Evolutionary conservation across 2,888 invertebrate genomes (phyloP).

Genomic region (Odontocerum albicorne): DNA sequence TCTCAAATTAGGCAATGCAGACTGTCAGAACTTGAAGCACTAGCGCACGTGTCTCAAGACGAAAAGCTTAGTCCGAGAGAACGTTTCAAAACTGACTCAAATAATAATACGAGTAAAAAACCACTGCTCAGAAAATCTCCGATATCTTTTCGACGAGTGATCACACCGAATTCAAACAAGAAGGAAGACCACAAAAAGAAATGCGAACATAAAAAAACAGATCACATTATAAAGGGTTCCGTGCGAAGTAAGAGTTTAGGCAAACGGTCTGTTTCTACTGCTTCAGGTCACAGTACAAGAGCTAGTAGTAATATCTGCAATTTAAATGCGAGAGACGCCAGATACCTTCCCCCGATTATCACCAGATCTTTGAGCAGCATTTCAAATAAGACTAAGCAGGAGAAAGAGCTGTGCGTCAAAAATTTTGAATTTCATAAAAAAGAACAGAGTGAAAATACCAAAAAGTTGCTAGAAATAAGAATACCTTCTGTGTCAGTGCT

Average conservation of each 20-base stretch:
- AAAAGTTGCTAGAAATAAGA: slow-evolving; percentile 12
- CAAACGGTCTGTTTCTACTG: not conserved
- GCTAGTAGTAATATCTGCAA: not conserved
- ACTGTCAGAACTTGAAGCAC: slow-evolving; percentile 12
- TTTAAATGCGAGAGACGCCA: slow-evolving; percentile 5
- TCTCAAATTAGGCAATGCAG: slow-evolving; percentile 30
- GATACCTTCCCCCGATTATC: slow-evolving; percentile 19
- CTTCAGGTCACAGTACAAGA: not conserved
- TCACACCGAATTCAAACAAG: not conserved
- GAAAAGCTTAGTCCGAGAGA: slow-evolving; percentile 17
- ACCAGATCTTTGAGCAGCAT: slow-evolving; percentile 20
- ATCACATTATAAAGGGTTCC: slow-evolving; percentile 16
- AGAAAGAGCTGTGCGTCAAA: slow-evolving; percentile 14
- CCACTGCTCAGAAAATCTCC: slow-evolving; percentile 8
- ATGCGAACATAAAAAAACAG: slow-evolving; percentile 5
- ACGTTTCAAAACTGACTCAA: not conserved
- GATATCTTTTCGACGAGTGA: slow-evolving; percentile 1
- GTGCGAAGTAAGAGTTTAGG: slow-evolving; percentile 16
- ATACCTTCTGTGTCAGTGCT: slow-evolving; percentile 13
- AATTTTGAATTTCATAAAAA: not conserved
- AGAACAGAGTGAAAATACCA: not conserved
- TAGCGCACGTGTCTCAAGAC: slow-evolving; percentile 4
- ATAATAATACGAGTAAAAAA: slow-evolving; percentile 4
- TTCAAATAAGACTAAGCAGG: not conserved
- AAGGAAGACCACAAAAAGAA: slow-evolving; percentile 13